phyloP scores from a whole-genome alignment of 2,888 invertebrate species.

The Drosophila borealis region DNA sequence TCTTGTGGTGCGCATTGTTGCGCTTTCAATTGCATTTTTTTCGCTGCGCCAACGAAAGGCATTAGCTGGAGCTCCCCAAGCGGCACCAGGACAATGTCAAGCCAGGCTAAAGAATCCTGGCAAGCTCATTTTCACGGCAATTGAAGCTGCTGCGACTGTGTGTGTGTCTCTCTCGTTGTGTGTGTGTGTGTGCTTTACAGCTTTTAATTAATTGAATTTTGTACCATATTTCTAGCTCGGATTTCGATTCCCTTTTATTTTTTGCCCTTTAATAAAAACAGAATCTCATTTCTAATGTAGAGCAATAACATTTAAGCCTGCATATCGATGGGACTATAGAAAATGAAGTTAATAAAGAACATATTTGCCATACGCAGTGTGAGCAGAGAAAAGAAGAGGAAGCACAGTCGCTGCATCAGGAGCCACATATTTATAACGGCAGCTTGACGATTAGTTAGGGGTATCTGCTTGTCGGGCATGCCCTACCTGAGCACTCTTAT shows the following conservation, averaged over 20 bases:
- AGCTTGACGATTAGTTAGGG: no score
- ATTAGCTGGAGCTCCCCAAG: constrained; percentile 48
- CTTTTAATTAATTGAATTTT: constrained; percentile 79
- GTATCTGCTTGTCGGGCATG: no score
- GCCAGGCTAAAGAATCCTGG: constrained; percentile 35
- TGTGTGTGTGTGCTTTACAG: constrained; percentile 39
- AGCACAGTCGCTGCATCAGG: no score
- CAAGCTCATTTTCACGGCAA: constrained; percentile 68
- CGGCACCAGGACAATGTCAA: constrained; percentile 55
- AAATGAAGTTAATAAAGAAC: no score
- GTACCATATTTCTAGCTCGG: constrained; percentile 47
- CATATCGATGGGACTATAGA: no score
- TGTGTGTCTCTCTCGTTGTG: constrained; percentile 13
- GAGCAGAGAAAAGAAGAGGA: no score
- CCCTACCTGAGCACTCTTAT: background rate
- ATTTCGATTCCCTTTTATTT: constrained; percentile 30
- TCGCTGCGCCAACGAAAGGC: constrained; percentile 49
- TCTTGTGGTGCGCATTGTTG: constrained; percentile 79
- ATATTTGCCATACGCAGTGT: no score
- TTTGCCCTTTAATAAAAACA: background rate
- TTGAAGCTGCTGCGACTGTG: constrained; percentile 32
- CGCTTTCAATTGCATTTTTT: constrained; percentile 73
- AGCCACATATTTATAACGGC: no score
- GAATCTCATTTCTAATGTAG: background rate
- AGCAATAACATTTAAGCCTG: no score